Percentiles rank a stretch among this genome's conserved stretches.
phyloP scores from a whole-genome alignment of 2,888 invertebrate genomes.

The Trachelus tabidus region DNA sequence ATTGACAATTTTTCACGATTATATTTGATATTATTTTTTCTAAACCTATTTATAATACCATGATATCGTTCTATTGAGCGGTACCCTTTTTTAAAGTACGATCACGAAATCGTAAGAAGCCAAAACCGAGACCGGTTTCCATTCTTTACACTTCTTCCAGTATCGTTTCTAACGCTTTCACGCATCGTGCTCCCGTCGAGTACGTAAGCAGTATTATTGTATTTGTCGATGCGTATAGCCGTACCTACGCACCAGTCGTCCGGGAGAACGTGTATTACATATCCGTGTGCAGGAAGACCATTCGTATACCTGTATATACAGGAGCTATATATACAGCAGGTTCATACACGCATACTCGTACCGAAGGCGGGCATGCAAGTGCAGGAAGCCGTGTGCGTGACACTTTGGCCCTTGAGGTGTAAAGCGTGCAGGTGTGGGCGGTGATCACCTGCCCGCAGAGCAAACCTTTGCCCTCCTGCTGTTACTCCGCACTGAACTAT shows the following conservation, averaged over 20 bases:
- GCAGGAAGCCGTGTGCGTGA: constrained; percentile 13
- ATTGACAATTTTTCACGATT: constrained; percentile 20
- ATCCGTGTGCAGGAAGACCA: constrained; percentile 11
- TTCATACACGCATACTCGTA: background rate
- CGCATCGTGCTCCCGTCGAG: constrained; percentile 18
- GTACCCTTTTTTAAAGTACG: background rate
- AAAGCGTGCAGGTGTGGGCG: constrained; percentile 50
- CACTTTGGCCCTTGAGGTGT: constrained; percentile 20
- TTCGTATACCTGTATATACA: background rate
- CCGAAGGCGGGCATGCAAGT: background rate
- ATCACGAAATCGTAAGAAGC: constrained; percentile 37
- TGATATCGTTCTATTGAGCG: background rate
- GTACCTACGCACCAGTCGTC: background rate
- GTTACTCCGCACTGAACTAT: constrained; percentile 12
- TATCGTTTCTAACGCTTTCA: constrained; percentile 11
- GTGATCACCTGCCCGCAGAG: constrained; percentile 56
- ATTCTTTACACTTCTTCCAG: constrained; percentile 4
- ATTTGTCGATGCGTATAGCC: constrained; percentile 9
- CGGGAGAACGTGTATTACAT: background rate
- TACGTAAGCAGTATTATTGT: constrained; percentile 26
- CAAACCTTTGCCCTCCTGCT: constrained; percentile 37
- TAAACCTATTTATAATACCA: background rate
- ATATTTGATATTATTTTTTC: background rate
- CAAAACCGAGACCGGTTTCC: constrained; percentile 31
- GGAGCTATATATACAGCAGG: background rate